Evolutionary conservation across 2,113 vertebrate species (phyloP).

Genomic region (Polypterus bichir): DNA sequence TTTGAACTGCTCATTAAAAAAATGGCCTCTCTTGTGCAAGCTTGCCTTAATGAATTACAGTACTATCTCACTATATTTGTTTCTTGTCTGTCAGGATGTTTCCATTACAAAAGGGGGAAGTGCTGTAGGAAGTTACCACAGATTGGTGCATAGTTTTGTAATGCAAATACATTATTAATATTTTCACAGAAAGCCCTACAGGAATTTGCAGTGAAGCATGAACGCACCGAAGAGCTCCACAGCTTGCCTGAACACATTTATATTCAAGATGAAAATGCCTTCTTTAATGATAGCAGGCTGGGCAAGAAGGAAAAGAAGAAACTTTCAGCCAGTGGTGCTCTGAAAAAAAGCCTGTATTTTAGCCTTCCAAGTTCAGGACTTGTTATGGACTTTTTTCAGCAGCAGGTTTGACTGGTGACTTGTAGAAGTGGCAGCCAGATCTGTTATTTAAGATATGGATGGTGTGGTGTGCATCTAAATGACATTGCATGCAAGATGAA

Average conservation of each 20-base stretch:
- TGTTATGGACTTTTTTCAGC: constrained; percentile 53
- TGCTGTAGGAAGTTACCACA: no score
- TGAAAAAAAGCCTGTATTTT: constrained; percentile 44
- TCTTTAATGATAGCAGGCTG: constrained; percentile 51
- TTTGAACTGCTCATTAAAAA: no score
- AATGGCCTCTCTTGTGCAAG: no score
- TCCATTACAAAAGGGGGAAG: no score
- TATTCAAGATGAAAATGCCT: constrained; percentile 52
- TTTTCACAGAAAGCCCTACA: constrained; percentile 41
- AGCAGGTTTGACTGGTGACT: constrained; percentile 39
- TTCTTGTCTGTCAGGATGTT: no score
- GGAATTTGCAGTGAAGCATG: constrained; percentile 38
- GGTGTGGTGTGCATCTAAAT: no score
- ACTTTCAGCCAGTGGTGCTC: constrained; percentile 28
- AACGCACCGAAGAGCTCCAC: constrained; percentile 39
- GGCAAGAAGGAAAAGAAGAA: constrained; percentile 44
- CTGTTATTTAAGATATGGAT: no score
- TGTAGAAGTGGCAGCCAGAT: background rate
- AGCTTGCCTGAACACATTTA: constrained; percentile 41
- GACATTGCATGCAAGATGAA: no score
- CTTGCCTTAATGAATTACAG: no score
- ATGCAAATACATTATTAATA: background rate
- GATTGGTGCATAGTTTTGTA: no score
- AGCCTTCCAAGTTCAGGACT: constrained; percentile 50
- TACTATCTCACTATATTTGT: no score